These are phyloP conservation scores for Petromus typicus DNA, from an alignment of 2,113 vertebrate genomes.

Conservation along the genomic window DNA sequence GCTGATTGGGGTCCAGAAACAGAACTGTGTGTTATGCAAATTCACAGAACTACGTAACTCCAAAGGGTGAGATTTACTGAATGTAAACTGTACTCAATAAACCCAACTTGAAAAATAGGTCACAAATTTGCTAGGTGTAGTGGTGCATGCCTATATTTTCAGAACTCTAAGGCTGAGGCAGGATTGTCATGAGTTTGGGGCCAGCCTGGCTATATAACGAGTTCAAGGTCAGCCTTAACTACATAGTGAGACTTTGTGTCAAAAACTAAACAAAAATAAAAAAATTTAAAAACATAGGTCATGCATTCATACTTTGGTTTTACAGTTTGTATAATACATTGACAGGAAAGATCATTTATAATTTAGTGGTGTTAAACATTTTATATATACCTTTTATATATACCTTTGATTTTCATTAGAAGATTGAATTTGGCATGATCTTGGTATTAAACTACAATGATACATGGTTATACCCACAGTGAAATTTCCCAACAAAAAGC, in stretches of 20 bases:
- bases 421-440: not conserved
- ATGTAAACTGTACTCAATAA: not conserved
- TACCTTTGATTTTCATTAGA: conserved; percentile 12
- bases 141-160: not conserved
- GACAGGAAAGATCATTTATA: not conserved
- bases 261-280: too few relatives aligned
- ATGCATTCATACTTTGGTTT: not conserved
- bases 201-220: not conserved
- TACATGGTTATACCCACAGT: not conserved
- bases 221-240: too few relatives aligned
- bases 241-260: too few relatives aligned
- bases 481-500: not conserved
- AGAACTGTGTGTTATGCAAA: not conserved
- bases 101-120: not conserved
- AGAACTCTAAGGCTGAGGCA: not conserved
- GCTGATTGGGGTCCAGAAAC: not conserved
- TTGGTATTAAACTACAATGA: not conserved
- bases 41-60: not conserved
- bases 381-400: not conserved
- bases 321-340: not conserved
- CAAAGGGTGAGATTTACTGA: not conserved
- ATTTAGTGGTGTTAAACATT: not conserved
- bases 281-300: not conserved
- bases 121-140: not conserved
- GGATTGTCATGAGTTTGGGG: not conserved